phyloP scores from a whole-genome alignment of 2,888 invertebrate species.

The Plagodis dolabraria region DNA sequence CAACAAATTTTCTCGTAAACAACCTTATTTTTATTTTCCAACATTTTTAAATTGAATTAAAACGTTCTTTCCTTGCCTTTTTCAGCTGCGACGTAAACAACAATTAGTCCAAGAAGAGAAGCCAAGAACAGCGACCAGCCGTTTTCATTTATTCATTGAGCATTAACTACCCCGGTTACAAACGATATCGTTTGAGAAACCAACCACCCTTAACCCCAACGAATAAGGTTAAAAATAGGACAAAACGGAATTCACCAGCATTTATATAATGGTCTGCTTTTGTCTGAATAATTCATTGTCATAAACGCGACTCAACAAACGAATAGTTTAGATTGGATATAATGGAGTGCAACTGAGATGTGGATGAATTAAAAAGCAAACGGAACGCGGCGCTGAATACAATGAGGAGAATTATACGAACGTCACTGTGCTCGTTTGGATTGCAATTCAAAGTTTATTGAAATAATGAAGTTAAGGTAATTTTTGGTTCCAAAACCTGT shows the following conservation, averaged over 20 bases:
- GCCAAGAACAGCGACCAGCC: conserved; percentile 1
- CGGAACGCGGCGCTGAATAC: conserved; percentile 18
- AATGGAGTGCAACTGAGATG: conserved; percentile 1
- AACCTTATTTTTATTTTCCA: too few species aligned
- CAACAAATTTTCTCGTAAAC: too few species aligned
- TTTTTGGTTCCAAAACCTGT: too few species aligned
- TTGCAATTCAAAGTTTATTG: too few species aligned
- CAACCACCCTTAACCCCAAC: conserved; percentile 1
- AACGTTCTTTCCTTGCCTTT: too few species aligned
- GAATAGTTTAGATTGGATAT: conserved; percentile 4
- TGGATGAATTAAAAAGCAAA: conserved; percentile 1
- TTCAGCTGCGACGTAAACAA: conserved; percentile 7
- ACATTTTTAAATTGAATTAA: too few species aligned
- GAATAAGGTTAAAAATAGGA: conserved; percentile 1
- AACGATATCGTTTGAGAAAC: background rate
- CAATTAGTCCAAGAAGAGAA: conserved; percentile 8
- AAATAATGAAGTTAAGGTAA: too few species aligned
- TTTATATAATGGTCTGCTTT: conserved; percentile 3
- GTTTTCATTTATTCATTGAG: conserved; percentile 18
- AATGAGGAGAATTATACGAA: conserved; percentile 5
- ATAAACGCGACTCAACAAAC: conserved; percentile 15
- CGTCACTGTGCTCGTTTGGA: background rate
- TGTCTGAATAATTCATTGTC: conserved; percentile 23
- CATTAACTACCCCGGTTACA: conserved; percentile 2
- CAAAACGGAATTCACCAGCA: background rate